These are phyloP conservation scores for Stomorhina lunata DNA, from an alignment of 2,888 invertebrate species.

Conservation along the genomic window DNA sequence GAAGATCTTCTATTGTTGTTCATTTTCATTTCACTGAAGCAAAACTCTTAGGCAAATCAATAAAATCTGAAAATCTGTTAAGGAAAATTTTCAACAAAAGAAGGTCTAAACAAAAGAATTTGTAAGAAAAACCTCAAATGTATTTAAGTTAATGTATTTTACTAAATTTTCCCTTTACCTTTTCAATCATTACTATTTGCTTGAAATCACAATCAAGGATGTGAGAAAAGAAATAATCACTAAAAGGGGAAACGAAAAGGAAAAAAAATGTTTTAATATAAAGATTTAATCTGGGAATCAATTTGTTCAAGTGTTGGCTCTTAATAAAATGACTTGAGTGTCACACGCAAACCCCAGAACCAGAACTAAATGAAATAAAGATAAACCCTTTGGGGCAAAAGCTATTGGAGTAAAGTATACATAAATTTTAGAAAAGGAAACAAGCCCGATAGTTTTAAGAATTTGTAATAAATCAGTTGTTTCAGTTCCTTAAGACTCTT, in stretches of 20 bases:
- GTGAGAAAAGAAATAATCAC: not conserved
- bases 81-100: not conserved
- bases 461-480: no score
- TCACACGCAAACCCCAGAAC: constrained; percentile 47
- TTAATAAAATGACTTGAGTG: constrained; percentile 69
- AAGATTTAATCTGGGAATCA: constrained; percentile 75
- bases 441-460: no score
- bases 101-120: not conserved
- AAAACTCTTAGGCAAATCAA: constrained; percentile 26
- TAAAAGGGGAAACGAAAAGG: not conserved
- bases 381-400: not conserved
- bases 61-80: not conserved
- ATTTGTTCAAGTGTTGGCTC: constrained; percentile 74
- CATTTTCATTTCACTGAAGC: not conserved
- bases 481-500: no score
- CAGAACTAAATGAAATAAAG: constrained; percentile 21
- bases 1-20: not conserved
- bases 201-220: not conserved
- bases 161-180: not conserved
- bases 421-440: no score
- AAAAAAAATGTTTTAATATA: constrained; percentile 8
- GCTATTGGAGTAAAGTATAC: not conserved
- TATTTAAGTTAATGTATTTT: constrained; percentile 22
- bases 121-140: constrained; percentile 17
- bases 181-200: not conserved